Conservation (phyloP, 2,888 invertebrate genomes). For the Diaphora mendica region DNA sequence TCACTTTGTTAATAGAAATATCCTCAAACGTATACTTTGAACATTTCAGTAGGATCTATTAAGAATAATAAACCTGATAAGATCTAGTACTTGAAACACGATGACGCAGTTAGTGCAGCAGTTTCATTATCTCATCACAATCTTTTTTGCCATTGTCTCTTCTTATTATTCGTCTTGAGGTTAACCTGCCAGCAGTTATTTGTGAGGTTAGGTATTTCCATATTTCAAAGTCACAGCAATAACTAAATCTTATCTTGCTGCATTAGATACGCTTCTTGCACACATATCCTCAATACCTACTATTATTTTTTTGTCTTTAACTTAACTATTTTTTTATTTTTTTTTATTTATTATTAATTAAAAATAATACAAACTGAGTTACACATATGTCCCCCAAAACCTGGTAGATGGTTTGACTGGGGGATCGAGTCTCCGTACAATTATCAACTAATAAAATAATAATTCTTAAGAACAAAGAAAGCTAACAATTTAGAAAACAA, state of each 20-base stretch:
- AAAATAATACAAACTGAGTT: no score
- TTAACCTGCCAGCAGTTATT: constrained; percentile 25
- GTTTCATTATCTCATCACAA: constrained; percentile 40
- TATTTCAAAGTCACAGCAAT: constrained; percentile 4
- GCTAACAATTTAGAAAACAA: no score
- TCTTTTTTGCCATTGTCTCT: constrained; percentile 44
- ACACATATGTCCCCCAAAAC: no score
- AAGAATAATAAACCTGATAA: constrained; percentile 1
- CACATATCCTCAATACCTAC: background rate
- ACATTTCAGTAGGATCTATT: background rate
- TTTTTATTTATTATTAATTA: no score
- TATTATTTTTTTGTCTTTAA: background rate
- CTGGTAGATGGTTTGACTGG: no score
- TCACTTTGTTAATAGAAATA: background rate
- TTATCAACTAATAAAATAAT: no score
- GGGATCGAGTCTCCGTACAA: no score
- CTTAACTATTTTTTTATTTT: no score
- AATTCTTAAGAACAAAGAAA: no score
- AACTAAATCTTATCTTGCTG: background rate
- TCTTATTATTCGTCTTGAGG: constrained; percentile 34
- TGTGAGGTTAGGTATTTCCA: constrained; percentile 35
- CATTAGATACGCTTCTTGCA: background rate
- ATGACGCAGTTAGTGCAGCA: constrained; percentile 9
- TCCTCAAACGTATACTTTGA: background rate
- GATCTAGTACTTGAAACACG: constrained; percentile 1